Base-by-base conservation (phyloP, 2,113 vertebrate species). In the Colinus virginianus region DNA sequence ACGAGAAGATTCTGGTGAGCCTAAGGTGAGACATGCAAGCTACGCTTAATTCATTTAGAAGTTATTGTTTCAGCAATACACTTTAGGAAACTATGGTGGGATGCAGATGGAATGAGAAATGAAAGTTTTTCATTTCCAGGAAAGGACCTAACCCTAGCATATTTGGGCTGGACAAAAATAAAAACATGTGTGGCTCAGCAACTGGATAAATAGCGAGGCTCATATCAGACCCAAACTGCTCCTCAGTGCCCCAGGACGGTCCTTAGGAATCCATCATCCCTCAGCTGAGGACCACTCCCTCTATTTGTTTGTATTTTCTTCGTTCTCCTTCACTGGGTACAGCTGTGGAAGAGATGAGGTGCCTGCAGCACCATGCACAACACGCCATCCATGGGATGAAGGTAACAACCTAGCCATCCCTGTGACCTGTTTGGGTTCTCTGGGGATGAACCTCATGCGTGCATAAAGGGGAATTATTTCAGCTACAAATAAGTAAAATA, bases 121-220 rank as follows among this genome's bases (percentile, higher is more conserved):
- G 3, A 40, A 85, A 23, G 3, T 7, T 80, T 21, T 28, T 25
- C 0, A 1, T 75, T 81, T 59, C 16, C 34, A 46, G 1, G 15
- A 62, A 32, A 82, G 3, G 16, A 10, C 9, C 7, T 23, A 3
- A 4, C 70, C n/a, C 46, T 46, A 25, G 25, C 5, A 48, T 4
- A 15, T 89, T 64, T 40, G 40, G 16, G 9, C 26, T 56, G 6
- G 8, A n/a, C 8, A 61, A 58, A 77, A 92, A 25, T 5, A 34
- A 70, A 85, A 43, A 3, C 22, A 18, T 2, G 45, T 55, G 4
- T 49, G n/a, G 0, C 40, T 93, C 17, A 42, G 22, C 0, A 0
- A 36, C 10, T 26, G 4, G 32, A 78, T 21, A n/a, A 81, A 79
- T 23, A 51, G 9, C 4, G 38, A 84, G 62, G 26, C 5, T 61